A percentile compares a stretch with the other conserved stretches of the same genome.
These are phyloP conservation scores for Cardiocondyla obscurior DNA, from an alignment of 1,140 invertebrate genomes.

Conservation along the genomic window DNA sequence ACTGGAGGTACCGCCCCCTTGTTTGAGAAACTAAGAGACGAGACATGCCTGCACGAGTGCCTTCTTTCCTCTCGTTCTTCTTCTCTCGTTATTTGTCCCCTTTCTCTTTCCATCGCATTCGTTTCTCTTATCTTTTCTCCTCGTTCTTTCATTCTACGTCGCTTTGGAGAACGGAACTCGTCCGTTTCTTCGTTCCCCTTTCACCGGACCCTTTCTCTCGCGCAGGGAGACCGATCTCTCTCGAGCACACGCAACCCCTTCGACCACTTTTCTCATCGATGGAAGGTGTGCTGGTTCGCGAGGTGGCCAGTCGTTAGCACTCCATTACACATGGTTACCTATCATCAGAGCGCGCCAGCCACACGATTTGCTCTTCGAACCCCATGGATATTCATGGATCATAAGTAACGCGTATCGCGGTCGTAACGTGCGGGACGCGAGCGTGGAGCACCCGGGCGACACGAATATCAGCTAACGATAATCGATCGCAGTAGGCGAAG, in stretches of 20 bases:
- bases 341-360: slow-evolving; percentile 78
- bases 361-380: slow-evolving; percentile 70
- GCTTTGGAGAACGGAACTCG: slow-evolving; percentile 5
- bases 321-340: slow-evolving; percentile 81
- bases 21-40: slow-evolving; percentile 79
- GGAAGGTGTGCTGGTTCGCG: slow-evolving; percentile 74
- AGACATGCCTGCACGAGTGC: slow-evolving; percentile 67
- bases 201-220: slow-evolving; percentile 33
- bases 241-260: slow-evolving; percentile 35
- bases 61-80: slow-evolving; percentile 42
- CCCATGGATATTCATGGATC: slow-evolving; percentile 75
- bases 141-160: slow-evolving; percentile 10
- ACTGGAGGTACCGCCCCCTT: slow-evolving; percentile 76
- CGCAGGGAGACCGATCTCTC: slow-evolving; percentile 19
- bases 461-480: slow-evolving; percentile 49
- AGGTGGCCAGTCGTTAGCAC: slow-evolving; percentile 80
- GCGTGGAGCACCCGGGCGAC: slow-evolving; percentile 8
- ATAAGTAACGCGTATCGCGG: slow-evolving; percentile 63
- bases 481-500: slow-evolving; percentile 59
- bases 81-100: slow-evolving; percentile 38
- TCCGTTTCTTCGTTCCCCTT: slow-evolving; percentile 35
- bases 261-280: slow-evolving; percentile 49
- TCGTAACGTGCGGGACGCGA: slow-evolving; percentile 11
- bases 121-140: neutral
- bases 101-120: slow-evolving; percentile 40